phyloP scores from a whole-genome alignment of 2,113 vertebrate genomes.

The Hipposideros armiger region DNA sequence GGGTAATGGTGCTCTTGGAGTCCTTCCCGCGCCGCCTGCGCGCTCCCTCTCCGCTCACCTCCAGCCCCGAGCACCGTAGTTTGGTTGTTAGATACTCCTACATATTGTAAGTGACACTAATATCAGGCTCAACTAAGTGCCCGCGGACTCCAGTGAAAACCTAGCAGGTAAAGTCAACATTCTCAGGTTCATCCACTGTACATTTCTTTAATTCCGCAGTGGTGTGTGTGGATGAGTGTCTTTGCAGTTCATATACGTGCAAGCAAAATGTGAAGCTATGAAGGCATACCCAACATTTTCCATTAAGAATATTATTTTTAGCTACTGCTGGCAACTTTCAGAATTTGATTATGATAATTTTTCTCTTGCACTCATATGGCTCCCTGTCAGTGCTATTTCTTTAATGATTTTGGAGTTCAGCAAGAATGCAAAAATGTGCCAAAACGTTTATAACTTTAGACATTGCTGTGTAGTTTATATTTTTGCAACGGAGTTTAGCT shows the following conservation, averaged over 20 bases:
- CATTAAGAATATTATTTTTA: not conserved
- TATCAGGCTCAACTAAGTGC: not conserved
- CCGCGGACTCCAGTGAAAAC: not conserved
- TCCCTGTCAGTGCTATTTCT: not conserved
- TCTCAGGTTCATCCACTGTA: not conserved
- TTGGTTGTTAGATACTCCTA: not conserved
- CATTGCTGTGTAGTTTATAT: not conserved
- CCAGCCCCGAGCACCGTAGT: not conserved
- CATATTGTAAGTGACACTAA: not conserved
- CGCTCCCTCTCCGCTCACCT: not conserved
- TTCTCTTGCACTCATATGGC: not conserved
- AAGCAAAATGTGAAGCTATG: not conserved
- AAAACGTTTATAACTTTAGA: not conserved
- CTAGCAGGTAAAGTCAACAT: not conserved
- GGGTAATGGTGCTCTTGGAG: not conserved
- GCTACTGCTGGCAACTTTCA: conserved; percentile 12
- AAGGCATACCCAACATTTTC: not conserved
- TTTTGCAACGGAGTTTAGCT: conserved; percentile 39
- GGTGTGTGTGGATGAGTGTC: not conserved
- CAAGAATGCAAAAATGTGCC: not conserved
- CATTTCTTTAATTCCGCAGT: not conserved
- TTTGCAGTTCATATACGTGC: not conserved
- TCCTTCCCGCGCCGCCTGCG: not conserved
- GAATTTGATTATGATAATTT: not conserved
- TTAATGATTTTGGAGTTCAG: not conserved